phyloP scores from a whole-genome alignment of 2,797 vertebrate genomes.

The Pampus argenteus region DNA sequence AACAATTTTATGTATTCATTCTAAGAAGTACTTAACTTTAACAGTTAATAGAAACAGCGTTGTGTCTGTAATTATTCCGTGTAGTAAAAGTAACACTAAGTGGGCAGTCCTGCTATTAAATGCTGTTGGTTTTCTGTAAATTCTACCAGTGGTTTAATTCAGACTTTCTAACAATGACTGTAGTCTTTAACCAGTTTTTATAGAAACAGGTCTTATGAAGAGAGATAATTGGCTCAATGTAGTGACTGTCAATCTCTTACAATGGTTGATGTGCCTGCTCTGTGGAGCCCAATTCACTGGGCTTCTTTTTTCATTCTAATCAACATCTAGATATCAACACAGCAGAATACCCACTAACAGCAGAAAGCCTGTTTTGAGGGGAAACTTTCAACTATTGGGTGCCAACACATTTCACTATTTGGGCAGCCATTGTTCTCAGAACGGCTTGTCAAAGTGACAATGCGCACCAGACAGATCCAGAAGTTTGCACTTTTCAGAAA shows the following conservation, averaged over 20 bases:
- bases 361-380: conserved; percentile 79
- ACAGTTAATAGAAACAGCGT: conserved; percentile 62
- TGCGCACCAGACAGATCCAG: conserved; percentile 80
- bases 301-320: conserved; percentile 85
- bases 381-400: conserved; percentile 81
- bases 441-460: conserved; percentile 86
- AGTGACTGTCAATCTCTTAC: conserved; percentile 82
- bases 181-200: conserved; percentile 80
- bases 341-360: conserved; percentile 83
- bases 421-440: conserved; percentile 85
- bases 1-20: conserved; percentile 32
- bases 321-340: conserved; percentile 85
- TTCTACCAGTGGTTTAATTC: conserved; percentile 63
- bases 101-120: conserved; percentile 57
- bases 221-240: conserved; percentile 84
- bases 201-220: conserved; percentile 77
- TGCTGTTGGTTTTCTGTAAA: conserved; percentile 62
- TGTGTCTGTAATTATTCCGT: conserved; percentile 53
- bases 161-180: conserved; percentile 68
- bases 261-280: conserved; percentile 76
- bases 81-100: conserved; percentile 53
- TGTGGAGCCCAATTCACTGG: conserved; percentile 72
- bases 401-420: conserved; percentile 86
- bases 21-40: conserved; percentile 32
- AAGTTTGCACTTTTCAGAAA: conserved; percentile 86